phyloP scores from a whole-genome alignment of 2,888 invertebrate genomes.

The Branchellion lobata region DNA sequence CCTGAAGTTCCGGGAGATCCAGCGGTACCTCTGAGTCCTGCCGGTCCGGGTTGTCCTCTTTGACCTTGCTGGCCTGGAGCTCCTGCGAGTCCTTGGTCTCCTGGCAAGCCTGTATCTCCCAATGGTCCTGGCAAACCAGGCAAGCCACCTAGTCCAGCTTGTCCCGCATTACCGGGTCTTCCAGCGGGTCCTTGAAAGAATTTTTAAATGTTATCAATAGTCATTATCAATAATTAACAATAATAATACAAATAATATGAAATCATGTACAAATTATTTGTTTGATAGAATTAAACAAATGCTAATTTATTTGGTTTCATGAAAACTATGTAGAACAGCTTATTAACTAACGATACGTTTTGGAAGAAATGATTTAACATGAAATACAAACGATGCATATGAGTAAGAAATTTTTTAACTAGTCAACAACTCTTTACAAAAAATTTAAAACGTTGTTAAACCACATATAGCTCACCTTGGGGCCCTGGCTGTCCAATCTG shows the following conservation, averaged over 20 bases:
- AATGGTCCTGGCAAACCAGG: neutral
- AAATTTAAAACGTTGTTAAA: too few relatives aligned
- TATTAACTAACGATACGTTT: too few relatives aligned
- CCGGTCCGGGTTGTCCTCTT: conserved; percentile 44
- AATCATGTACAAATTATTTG: too few relatives aligned
- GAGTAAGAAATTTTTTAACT: too few relatives aligned
- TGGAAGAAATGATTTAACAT: too few relatives aligned
- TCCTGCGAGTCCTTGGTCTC: conserved; percentile 42
- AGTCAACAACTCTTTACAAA: too few relatives aligned
- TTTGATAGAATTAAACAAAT: neutral
- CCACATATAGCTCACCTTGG: conserved; percentile 24
- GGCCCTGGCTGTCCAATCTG: conserved; percentile 39
- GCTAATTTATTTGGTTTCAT: neutral
- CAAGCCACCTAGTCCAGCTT: neutral
- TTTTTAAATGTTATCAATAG: too few relatives aligned
- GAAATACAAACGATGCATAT: too few relatives aligned
- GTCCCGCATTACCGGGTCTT: conserved; percentile 2
- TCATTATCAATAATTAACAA: too few relatives aligned
- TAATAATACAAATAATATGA: too few relatives aligned
- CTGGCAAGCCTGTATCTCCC: conserved; percentile 21
- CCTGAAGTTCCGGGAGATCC: conserved; percentile 66
- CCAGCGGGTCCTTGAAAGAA: conserved; percentile 25
- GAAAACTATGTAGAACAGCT: too few relatives aligned
- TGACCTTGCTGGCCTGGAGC: conserved; percentile 44
- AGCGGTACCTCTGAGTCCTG: conserved; percentile 43